These are phyloP conservation scores for Caenorhabditis sp. DNA, from an alignment of 2,888 invertebrate genomes.

Conservation along the genomic window DNA sequence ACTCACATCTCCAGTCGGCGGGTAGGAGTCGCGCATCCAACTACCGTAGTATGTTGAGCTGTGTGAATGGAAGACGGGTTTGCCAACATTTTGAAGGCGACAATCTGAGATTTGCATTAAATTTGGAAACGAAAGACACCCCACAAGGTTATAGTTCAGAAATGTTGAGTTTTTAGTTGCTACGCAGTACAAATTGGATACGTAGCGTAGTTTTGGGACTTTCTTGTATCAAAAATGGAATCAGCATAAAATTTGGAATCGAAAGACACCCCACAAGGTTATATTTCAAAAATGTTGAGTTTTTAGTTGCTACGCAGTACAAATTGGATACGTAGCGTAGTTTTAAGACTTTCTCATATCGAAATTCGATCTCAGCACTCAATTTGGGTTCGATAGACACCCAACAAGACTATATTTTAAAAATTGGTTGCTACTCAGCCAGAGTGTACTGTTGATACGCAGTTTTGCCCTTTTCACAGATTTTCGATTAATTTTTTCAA, in stretches of 20 bases:
- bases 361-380: not conserved
- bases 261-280: not conserved
- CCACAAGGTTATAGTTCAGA: not conserved
- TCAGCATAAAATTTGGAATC: too few species aligned
- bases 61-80: conserved; percentile 72
- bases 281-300: not conserved
- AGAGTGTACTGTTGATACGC: too few species aligned
- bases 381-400: too few species aligned
- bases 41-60: conserved; percentile 72
- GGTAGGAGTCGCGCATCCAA: conserved; percentile 72
- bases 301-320: not conserved
- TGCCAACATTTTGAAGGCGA: conserved; percentile 71
- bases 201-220: not conserved
- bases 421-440: too few species aligned
- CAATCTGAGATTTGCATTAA: conserved; percentile 67
- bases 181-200: conserved; percentile 3
- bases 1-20: conserved; percentile 63
- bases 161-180: not conserved
- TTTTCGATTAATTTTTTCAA: too few species aligned
- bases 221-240: not conserved
- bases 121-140: conserved; percentile 4
- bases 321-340: conserved; percentile 9
- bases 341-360: not conserved
- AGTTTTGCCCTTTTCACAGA: too few species aligned
- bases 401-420: not conserved